These are phyloP conservation scores for Melolontha melolontha DNA, from an alignment of 2,888 invertebrate species.

Conservation along the genomic window DNA sequence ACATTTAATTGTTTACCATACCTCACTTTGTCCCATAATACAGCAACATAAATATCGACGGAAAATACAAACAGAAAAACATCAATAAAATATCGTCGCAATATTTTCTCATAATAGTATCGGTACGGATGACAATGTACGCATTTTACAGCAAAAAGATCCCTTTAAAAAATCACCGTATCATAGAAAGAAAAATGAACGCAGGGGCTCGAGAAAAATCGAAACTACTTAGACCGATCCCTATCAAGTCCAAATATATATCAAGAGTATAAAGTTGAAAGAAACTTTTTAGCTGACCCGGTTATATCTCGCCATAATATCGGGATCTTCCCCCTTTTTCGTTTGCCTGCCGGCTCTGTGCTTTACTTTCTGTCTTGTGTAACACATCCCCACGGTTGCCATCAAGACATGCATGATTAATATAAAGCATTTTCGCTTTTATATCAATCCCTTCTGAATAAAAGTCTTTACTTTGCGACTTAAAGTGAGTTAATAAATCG, in stretches of 20 bases:
- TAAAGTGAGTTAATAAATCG: conserved; percentile 25
- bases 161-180: conserved; percentile 20
- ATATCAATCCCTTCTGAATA: conserved; percentile 24
- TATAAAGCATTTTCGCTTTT: conserved; percentile 24
- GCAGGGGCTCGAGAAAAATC: conserved; percentile 36
- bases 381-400: conserved; percentile 6
- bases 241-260: conserved; percentile 39
- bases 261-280: conserved; percentile 39
- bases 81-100: too few species aligned
- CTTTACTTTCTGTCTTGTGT: conserved; percentile 9
- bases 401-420: conserved; percentile 26
- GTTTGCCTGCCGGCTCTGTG: conserved; percentile 5
- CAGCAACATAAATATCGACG: too few species aligned
- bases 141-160: conserved; percentile 2
- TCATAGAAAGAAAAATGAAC: conserved; percentile 36
- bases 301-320: conserved; percentile 26
- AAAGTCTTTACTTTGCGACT: conserved; percentile 7
- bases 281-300: conserved; percentile 42
- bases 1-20: too few species aligned
- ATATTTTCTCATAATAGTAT: too few species aligned
- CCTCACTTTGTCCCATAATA: too few species aligned
- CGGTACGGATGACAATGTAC: not conserved
- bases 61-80: too few species aligned
- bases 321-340: not conserved
- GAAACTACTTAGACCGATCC: conserved; percentile 39